These are phyloP conservation scores for Petromus typicus DNA, from an alignment of 2,113 vertebrate genomes.

Conservation along the genomic window DNA sequence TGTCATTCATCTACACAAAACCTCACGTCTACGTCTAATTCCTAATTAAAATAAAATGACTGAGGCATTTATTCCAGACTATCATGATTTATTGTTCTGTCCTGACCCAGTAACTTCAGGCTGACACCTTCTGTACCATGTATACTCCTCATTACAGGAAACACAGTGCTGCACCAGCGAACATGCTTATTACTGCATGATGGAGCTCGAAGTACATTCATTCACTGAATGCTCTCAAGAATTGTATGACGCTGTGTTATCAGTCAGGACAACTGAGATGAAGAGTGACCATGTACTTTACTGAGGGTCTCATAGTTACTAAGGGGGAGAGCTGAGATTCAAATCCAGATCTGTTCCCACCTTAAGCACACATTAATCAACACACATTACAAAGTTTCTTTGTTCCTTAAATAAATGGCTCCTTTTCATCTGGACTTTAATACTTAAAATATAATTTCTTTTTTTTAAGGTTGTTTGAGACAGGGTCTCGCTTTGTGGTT, in stretches of 20 bases:
- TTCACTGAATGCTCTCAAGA: neutral
- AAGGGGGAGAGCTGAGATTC: neutral
- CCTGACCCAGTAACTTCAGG: neutral
- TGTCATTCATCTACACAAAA: slow-evolving; percentile 4
- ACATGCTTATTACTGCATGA: neutral
- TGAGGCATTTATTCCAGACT: neutral
- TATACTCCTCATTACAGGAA: neutral
- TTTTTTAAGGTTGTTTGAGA: too few species aligned
- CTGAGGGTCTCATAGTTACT: neutral
- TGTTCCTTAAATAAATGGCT: neutral
- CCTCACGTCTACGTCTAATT: slow-evolving; percentile 9
- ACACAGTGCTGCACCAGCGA: neutral
- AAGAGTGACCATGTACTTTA: neutral
- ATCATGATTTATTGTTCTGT: slow-evolving; percentile 6
- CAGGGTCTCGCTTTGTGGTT: too few species aligned
- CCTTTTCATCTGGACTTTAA: neutral
- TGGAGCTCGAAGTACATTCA: neutral
- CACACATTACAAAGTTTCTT: neutral
- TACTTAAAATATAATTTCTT: slow-evolving; percentile 24
- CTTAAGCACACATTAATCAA: slow-evolving; percentile 11
- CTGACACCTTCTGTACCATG: neutral
- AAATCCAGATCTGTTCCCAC: neutral
- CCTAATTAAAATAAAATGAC: slow-evolving; percentile 3
- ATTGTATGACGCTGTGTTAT: neutral
- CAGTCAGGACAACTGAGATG: neutral